A percentile compares a stretch with the other conserved stretches of the same genome.
phyloP scores from a whole-genome alignment of 2,113 vertebrate species.

The Dinomys branickii region DNA sequence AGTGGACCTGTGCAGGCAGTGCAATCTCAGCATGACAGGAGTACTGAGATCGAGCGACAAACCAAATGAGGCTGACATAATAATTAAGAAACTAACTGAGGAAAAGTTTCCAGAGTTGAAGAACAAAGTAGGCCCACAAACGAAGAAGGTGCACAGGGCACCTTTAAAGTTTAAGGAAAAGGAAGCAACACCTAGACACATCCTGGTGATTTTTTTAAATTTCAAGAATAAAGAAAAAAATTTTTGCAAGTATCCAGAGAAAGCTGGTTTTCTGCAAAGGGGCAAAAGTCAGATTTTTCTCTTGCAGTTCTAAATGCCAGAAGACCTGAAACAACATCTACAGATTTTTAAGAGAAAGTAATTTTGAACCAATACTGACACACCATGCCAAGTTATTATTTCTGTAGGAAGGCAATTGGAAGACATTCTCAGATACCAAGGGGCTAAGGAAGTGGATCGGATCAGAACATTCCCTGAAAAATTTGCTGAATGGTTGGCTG shows the following conservation, averaged over 20 bases:
- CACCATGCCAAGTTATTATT: neutral
- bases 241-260: neutral
- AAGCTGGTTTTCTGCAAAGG: neutral
- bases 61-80: neutral
- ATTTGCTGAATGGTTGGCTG: neutral
- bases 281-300: neutral
- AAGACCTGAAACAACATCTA: neutral
- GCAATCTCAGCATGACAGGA: neutral
- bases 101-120: neutral
- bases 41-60: neutral
- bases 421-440: neutral
- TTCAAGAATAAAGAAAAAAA: neutral
- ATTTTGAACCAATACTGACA: neutral
- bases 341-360: neutral
- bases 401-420: neutral
- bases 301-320: neutral
- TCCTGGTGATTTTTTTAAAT: neutral
- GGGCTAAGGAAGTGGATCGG: neutral
- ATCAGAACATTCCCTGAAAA: neutral
- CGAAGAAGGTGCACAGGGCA: neutral
- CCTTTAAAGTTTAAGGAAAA: neutral
- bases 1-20: neutral
- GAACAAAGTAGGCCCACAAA: neutral
- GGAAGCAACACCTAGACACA: neutral
- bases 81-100: neutral